Evolutionary conservation across 2,797 vertebrate genomes (phyloP).

Genomic region (Odontamblyopus rebecca): DNA sequence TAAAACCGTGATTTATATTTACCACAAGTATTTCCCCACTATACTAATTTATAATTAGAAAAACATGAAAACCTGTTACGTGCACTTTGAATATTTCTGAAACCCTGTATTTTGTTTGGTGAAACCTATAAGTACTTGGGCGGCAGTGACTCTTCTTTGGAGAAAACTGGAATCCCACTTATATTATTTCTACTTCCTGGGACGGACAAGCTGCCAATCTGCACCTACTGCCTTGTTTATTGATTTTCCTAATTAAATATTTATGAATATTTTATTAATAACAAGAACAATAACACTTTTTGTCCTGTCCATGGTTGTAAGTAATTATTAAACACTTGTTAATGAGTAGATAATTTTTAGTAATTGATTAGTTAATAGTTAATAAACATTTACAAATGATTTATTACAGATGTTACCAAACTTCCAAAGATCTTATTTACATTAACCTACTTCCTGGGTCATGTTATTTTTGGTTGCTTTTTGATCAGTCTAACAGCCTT

Average conservation of each 20-base stretch:
- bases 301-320: no score
- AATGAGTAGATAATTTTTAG: no score
- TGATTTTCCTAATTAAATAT: no score
- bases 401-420: no score
- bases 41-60: neutral
- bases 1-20: no score
- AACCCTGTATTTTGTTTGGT: neutral
- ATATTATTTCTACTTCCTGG: neutral
- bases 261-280: no score
- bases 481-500: neutral
- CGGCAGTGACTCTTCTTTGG: neutral
- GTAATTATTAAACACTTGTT: no score
- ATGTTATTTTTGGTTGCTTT: neutral
- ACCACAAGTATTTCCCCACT: neutral
- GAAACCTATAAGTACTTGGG: neutral
- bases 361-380: no score
- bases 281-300: no score
- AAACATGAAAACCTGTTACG: neutral
- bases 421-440: neutral
- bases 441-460: neutral
- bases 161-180: neutral
- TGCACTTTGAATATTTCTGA: neutral
- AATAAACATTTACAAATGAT: no score
- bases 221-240: neutral
- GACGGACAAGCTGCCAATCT: neutral